phyloP scores from a whole-genome alignment of 2,888 invertebrate genomes.

The Xestia rhomboidea region DNA sequence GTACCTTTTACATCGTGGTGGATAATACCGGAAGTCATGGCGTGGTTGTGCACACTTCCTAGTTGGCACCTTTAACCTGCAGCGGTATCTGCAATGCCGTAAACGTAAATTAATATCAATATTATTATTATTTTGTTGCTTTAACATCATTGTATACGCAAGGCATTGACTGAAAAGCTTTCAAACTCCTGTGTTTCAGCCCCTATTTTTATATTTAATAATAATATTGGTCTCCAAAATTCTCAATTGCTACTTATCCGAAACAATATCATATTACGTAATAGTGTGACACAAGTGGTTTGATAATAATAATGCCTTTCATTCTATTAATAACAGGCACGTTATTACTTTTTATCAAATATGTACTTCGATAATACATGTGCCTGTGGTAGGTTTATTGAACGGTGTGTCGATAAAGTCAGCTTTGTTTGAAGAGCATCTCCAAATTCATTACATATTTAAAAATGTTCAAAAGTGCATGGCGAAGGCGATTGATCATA shows the following conservation, averaged over 20 bases:
- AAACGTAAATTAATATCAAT: conserved; percentile 10
- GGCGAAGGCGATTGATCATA: neutral
- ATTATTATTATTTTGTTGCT: no score
- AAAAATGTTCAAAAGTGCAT: neutral
- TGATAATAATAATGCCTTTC: conserved; percentile 24
- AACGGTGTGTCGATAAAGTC: neutral
- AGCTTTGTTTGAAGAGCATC: conserved; percentile 5
- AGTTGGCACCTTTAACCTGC: conserved; percentile 74
- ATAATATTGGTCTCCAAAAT: neutral
- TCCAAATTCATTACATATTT: neutral
- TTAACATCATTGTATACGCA: neutral
- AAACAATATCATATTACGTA: conserved; percentile 7
- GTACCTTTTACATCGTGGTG: conserved; percentile 71
- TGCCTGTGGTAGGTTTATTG: neutral
- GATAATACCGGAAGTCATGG: conserved; percentile 73
- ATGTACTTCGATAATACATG: conserved; percentile 11
- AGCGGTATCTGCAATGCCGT: conserved; percentile 56
- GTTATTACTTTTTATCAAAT: conserved; percentile 34
- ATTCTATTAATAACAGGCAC: conserved; percentile 13
- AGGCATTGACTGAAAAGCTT: neutral
- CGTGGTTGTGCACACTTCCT: conserved; percentile 72
- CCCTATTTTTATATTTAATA: neutral
- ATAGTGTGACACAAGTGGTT: conserved; percentile 15
- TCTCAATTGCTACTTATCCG: neutral
- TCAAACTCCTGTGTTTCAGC: neutral